Evolutionary conservation across 2,888 invertebrate genomes (phyloP), one percentile per base, ranked within the genome.

Genomic region (Lycophotia porphyrea): DNA sequence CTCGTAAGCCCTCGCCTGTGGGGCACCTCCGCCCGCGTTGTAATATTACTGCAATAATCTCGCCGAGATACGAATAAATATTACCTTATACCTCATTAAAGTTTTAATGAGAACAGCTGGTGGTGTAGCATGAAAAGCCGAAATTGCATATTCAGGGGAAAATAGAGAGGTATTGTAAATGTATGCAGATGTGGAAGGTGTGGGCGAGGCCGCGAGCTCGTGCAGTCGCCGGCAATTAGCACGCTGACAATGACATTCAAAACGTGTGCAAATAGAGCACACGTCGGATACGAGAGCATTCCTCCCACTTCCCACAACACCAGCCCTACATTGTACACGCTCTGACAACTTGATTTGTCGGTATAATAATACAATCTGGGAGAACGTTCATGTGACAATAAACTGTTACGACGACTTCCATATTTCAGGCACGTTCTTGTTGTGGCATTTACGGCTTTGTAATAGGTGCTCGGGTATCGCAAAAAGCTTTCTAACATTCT

Each of bases 241-340:
- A 90, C 92, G 89, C 87, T 94, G 94, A 95, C 95, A 95, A 95
- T 95, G 95, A 95, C 95, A 95, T 95, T 95, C 95, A 95, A 93
- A 95, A 94, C 94, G 92, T 93, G 94, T 93, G 93, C 94, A 94
- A 95, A 95, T 95, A 95, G 92, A 92, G 89, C 89, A 87, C 86
- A 90, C 88, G 86, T 77, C 78, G 84, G 83, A 88, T 82, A 84
- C 80, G 82, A 74, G 84, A 82, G 76, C 84, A 84, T 76, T 80
- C 86, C 86, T 73, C 87, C 85, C 80, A 74, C 85, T 85, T 71
- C 87, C 85, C 81, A 75, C 86, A 81, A 84, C 80, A 84, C 78
- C 68, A 76, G 82, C 78, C 69, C 69, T 70, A 69, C 74, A 65
- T 73, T 64, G 68, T 77, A 75, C 66, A 76, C 76, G 58, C 77